phyloP scores from a whole-genome alignment of 2,113 vertebrate species.

The Psettodes erumei region DNA sequence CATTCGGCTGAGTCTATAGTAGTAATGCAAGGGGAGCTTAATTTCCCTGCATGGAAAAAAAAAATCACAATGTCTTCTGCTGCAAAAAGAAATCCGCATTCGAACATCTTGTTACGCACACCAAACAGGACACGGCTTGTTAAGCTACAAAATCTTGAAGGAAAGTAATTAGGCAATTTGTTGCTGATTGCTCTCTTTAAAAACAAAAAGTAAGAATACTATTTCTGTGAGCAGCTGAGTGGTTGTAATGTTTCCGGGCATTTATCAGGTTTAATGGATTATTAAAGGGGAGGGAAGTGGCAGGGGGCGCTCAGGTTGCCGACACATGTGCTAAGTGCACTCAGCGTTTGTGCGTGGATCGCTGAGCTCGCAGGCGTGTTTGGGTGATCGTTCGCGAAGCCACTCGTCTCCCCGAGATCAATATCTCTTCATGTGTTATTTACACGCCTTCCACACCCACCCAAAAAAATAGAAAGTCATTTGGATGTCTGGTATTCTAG shows the following conservation, averaged over 20 bases:
- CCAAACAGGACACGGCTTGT: conserved; percentile 11
- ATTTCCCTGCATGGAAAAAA: background rate
- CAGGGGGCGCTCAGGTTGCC: conserved; percentile 40
- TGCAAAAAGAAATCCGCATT: background rate
- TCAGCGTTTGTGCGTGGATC: conserved; percentile 32
- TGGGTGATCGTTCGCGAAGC: conserved; percentile 26
- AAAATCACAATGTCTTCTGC: background rate
- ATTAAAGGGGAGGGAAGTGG: conserved; percentile 20
- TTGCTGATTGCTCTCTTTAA: conserved; percentile 23
- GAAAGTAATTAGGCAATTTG: conserved; percentile 33
- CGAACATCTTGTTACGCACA: background rate
- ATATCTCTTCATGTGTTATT: conserved; percentile 8
- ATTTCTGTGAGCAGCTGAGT: conserved; percentile 44
- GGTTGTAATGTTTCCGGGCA: conserved; percentile 52
- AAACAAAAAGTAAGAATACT: conserved; percentile 32
- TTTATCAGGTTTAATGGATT: conserved; percentile 60
- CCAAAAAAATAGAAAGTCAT: too few relatives aligned
- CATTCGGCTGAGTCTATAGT: conserved; percentile 2
- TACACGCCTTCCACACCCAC: background rate
- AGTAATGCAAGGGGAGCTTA: background rate
- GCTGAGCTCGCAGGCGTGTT: conserved; percentile 13
- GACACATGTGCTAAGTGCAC: conserved; percentile 54
- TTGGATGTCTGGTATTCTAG: too few relatives aligned
- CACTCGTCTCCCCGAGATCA: conserved; percentile 24
- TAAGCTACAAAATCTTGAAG: conserved; percentile 8